These are phyloP conservation scores for Opisthocomus hoazin DNA, from an alignment of 2,113 vertebrate species.

Conservation along the genomic window DNA sequence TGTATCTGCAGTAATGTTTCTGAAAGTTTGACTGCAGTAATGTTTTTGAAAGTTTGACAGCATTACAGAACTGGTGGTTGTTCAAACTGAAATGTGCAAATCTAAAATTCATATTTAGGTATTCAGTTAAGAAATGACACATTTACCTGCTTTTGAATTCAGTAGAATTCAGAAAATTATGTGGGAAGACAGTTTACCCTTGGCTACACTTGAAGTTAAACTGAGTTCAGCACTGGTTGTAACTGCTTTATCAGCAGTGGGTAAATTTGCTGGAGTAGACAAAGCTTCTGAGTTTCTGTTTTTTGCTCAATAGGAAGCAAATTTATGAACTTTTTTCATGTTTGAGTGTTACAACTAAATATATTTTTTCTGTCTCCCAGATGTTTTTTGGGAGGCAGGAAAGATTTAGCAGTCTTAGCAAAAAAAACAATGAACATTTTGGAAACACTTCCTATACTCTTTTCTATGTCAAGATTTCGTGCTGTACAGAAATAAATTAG, in stretches of 20 bases:
- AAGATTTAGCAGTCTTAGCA: slow-evolving; percentile 46
- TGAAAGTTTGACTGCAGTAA: neutral
- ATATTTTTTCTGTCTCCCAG: slow-evolving; percentile 47
- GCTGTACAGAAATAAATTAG: slow-evolving; percentile 12
- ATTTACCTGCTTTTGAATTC: neutral
- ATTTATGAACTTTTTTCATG: slow-evolving; percentile 28
- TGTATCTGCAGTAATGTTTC: neutral
- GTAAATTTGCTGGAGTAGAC: slow-evolving; percentile 57
- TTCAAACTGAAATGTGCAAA: neutral
- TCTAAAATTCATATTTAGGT: neutral
- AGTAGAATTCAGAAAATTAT: neutral
- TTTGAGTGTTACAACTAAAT: slow-evolving; percentile 27
- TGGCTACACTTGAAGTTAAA: slow-evolving; percentile 43
- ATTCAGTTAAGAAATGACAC: neutral
- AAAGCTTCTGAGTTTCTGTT: slow-evolving; percentile 31
- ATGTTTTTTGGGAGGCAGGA: slow-evolving; percentile 36
- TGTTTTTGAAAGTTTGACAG: neutral
- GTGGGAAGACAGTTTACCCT: slow-evolving; percentile 16
- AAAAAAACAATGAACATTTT: neutral
- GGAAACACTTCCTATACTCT: neutral
- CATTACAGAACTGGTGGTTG: neutral
- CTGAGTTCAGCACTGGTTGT: slow-evolving; percentile 14
- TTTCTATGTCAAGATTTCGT: neutral
- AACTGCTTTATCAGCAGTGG: slow-evolving; percentile 57
- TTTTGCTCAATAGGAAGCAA: slow-evolving; percentile 46